These are phyloP conservation scores for Diloba caeruleocephala DNA, from an alignment of 2,888 invertebrate species.

Conservation along the genomic window DNA sequence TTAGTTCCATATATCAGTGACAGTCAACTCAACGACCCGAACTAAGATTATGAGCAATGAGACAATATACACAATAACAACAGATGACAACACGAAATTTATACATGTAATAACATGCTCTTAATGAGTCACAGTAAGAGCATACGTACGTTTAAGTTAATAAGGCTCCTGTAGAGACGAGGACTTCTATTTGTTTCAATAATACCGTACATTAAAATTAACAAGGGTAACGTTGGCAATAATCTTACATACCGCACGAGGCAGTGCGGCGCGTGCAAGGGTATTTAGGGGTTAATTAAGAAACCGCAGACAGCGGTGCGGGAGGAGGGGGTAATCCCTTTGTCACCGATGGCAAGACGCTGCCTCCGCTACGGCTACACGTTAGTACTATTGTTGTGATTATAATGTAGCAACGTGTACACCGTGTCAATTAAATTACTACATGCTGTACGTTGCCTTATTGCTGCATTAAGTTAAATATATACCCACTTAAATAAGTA, in stretches of 20 bases:
- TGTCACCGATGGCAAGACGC: constrained; percentile 81
- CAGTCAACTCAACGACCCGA: constrained; percentile 43
- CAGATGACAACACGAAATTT: constrained; percentile 20
- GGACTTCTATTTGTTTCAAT: constrained; percentile 81
- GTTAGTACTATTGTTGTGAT: constrained; percentile 66
- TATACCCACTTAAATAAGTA: too few species aligned
- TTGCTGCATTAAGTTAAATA: constrained; percentile 12
- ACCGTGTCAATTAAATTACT: constrained; percentile 43
- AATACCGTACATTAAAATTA: constrained; percentile 83
- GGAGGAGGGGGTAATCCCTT: constrained; percentile 79
- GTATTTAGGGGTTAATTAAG: constrained; percentile 88
- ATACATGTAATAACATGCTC: constrained; percentile 52
- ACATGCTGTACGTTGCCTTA: constrained; percentile 32
- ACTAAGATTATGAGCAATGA: constrained; percentile 43
- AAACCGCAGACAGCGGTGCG: constrained; percentile 80
- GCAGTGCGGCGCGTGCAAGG: constrained; percentile 73
- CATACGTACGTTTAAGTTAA: constrained; percentile 66
- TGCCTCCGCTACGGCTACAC: constrained; percentile 58
- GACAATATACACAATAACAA: constrained; percentile 46
- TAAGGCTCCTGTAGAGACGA: constrained; percentile 63
- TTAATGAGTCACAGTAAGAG: constrained; percentile 55
- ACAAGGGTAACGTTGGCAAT: constrained; percentile 82
- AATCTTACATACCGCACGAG: constrained; percentile 79
- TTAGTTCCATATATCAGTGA: constrained; percentile 37
- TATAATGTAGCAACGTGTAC: constrained; percentile 56